phyloP scores from a whole-genome alignment of 2,888 invertebrate species.

The Heteropelma amictum region DNA sequence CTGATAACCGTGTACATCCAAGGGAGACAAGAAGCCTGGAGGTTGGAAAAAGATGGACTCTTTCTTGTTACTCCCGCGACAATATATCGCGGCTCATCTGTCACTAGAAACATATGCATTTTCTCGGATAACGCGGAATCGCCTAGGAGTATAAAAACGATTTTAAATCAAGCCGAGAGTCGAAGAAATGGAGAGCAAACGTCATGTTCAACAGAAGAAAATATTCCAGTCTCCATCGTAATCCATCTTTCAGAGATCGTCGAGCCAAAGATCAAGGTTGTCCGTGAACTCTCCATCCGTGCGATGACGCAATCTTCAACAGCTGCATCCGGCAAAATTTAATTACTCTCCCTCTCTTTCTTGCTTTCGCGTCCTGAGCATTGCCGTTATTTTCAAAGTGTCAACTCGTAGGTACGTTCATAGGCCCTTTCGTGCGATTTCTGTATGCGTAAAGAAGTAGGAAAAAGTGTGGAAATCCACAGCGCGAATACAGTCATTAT shows the following conservation, averaged over 20 bases:
- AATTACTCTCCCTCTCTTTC: constrained; percentile 67
- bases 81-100: constrained; percentile 59
- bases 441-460: neutral
- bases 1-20: constrained; percentile 48
- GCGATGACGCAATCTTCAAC: constrained; percentile 73
- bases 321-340: constrained; percentile 76
- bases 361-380: too few relatives aligned
- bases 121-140: neutral
- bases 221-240: constrained; percentile 46
- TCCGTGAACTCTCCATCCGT: constrained; percentile 63
- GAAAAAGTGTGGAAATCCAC: constrained; percentile 15
- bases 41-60: constrained; percentile 25
- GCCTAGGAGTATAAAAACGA: neutral
- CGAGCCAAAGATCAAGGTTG: constrained; percentile 73
- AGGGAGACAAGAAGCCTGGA: neutral
- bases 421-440: neutral
- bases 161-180: neutral
- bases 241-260: constrained; percentile 22
- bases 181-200: constrained; percentile 13
- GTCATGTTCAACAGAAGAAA: neutral
- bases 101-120: too few relatives aligned
- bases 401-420: neutral
- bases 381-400: too few relatives aligned
- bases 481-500: constrained; percentile 20
- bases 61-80: constrained; percentile 44